Evolutionary conservation across 2,113 vertebrate species (phyloP).

Genomic region (Prunella himalayana): DNA sequence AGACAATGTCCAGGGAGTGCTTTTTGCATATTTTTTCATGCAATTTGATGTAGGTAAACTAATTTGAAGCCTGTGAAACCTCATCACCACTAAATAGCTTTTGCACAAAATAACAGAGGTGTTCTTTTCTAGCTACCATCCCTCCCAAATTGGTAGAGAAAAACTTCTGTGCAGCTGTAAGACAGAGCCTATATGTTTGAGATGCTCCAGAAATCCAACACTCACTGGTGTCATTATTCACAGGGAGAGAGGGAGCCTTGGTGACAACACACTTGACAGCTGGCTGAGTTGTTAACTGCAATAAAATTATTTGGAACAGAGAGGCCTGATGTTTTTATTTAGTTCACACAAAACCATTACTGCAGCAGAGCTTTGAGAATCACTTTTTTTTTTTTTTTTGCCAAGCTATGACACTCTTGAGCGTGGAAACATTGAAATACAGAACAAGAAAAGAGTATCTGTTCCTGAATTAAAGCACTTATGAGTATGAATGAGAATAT

Average conservation of each 20-base stretch:
- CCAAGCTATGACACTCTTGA: neutral
- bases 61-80: neutral
- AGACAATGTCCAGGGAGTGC: neutral
- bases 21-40: neutral
- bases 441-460: neutral
- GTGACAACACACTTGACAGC: neutral
- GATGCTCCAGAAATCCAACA: neutral
- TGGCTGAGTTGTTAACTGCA: constrained; percentile 20
- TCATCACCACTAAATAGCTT: neutral
- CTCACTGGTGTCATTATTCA: neutral
- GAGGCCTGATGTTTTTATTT: constrained; percentile 14
- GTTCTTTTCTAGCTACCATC: neutral
- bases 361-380: neutral
- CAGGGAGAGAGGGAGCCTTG: neutral
- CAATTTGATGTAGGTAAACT: neutral
- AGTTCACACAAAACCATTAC: neutral
- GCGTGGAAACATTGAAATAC: neutral
- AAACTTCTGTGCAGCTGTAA: neutral
- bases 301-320: neutral
- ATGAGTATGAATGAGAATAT: neutral
- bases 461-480: neutral
- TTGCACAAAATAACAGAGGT: neutral
- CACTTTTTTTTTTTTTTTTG: neutral
- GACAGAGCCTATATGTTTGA: neutral
- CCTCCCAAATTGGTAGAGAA: neutral